These are phyloP conservation scores for Sus cebifrons DNA, from an alignment of 2,797 vertebrate genomes.

Conservation along the genomic window DNA sequence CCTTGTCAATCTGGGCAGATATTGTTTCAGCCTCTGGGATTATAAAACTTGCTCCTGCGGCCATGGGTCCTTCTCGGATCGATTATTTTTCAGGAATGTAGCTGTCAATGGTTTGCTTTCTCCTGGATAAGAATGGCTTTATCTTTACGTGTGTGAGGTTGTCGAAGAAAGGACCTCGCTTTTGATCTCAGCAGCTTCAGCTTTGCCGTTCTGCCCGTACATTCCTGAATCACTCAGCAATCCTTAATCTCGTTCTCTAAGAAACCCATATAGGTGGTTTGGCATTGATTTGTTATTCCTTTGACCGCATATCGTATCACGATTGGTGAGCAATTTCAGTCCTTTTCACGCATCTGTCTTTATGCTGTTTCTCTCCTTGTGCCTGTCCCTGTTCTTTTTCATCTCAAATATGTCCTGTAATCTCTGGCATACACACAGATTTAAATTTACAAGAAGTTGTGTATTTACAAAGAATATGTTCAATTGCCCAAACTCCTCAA, in stretches of 20 bases:
- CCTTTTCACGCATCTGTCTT: neutral
- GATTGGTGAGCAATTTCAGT: neutral
- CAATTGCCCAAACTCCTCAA: neutral
- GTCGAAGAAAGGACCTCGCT: conserved; percentile 18
- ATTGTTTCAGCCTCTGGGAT: conserved; percentile 1
- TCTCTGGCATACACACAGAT: neutral
- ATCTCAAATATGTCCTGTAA: neutral
- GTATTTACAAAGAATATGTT: neutral
- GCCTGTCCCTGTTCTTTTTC: neutral
- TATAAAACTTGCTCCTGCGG: neutral
- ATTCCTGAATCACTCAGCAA: neutral
- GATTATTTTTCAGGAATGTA: neutral
- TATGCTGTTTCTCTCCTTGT: neutral
- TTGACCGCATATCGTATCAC: conserved; percentile 19
- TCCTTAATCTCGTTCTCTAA: conserved; percentile 25
- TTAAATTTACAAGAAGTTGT: neutral
- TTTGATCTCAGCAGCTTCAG: conserved; percentile 48
- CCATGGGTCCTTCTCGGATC: neutral
- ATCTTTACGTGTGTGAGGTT: neutral
- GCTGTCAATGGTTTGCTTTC: conserved; percentile 17
- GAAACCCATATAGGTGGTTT: conserved; percentile 16
- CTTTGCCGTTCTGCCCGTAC: conserved; percentile 25
- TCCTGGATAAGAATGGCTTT: neutral
- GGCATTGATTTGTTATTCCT: conserved; percentile 47
- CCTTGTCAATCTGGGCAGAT: neutral